Conservation (phyloP, 2,797 vertebrate genomes). For the Coregonus ussuriensis region DNA sequence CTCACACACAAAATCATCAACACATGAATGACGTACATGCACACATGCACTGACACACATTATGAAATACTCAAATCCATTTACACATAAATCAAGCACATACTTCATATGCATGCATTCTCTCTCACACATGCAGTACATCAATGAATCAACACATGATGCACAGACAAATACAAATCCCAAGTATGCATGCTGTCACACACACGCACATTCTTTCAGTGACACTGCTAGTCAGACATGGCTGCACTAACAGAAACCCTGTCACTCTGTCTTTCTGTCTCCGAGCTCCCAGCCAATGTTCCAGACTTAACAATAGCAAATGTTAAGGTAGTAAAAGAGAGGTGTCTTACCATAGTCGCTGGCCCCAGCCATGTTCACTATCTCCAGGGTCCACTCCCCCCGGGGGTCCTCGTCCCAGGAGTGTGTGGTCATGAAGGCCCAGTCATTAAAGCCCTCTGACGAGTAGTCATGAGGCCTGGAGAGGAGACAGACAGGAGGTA, state of each 20-base stretch:
- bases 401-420: constrained; percentile 94
- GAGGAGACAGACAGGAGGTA: constrained; percentile 12
- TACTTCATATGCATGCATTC: no score
- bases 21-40: not conserved
- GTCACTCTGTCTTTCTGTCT: not conserved
- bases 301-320: not conserved
- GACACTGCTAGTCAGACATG: not conserved
- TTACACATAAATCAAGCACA: no score
- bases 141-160: no score
- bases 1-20: constrained; percentile 37
- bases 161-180: not conserved
- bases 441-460: constrained; percentile 94
- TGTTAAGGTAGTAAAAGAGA: not conserved
- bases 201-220: not conserved
- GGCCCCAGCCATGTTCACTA: constrained; percentile 82
- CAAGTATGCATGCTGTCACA: not conserved
- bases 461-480: constrained; percentile 93
- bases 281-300: not conserved
- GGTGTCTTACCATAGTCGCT: constrained; percentile 75
- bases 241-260: not conserved
- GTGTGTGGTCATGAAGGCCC: constrained; percentile 99
- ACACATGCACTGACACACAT: not conserved
- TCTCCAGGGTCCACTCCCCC: constrained; percentile 92
- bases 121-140: no score
- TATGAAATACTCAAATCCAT: not conserved